phyloP scores from a whole-genome alignment of 2,797 vertebrate species.

The Synaphobranchus kaupii region DNA sequence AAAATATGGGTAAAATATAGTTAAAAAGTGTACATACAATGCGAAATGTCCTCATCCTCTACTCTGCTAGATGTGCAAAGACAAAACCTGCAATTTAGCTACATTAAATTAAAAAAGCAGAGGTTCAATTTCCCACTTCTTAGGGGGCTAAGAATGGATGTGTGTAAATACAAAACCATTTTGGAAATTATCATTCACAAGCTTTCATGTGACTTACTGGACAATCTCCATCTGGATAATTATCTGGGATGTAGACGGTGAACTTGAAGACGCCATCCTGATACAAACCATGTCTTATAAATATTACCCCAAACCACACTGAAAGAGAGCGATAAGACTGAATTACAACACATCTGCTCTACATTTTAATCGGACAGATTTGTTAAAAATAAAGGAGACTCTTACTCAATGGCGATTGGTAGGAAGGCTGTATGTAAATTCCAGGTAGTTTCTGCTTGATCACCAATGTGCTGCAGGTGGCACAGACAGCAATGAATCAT shows the following conservation, averaged over 20 bases:
- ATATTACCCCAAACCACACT: slow-evolving; percentile 99
- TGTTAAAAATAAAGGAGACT: neutral
- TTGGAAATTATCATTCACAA: neutral
- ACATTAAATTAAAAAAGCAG: neutral
- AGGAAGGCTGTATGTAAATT: slow-evolving; percentile 96
- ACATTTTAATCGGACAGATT: neutral
- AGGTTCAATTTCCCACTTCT: neutral
- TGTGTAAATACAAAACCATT: neutral
- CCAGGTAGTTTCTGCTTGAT: slow-evolving; percentile 97
- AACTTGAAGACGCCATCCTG: slow-evolving; percentile 99
- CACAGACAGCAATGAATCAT: slow-evolving; percentile 25
- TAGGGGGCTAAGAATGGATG: too few species aligned
- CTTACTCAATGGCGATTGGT: slow-evolving; percentile 95
- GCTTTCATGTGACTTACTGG: slow-evolving; percentile 79
- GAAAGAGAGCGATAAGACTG: slow-evolving; percentile 21
- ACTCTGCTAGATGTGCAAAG: too few species aligned
- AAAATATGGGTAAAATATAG: too few species aligned
- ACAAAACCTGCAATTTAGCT: neutral
- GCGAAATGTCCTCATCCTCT: too few species aligned
- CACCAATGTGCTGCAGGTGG: slow-evolving; percentile 84
- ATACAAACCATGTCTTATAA: slow-evolving; percentile 95
- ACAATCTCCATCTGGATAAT: slow-evolving; percentile 97
- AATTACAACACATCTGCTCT: neutral
- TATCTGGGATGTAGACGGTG: slow-evolving; percentile 98
- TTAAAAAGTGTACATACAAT: too few species aligned